Evolutionary conservation across 37 sponge, comb jelly and placozoan genomes (phyloP).

Genomic region (Oscarella lobularis): DNA sequence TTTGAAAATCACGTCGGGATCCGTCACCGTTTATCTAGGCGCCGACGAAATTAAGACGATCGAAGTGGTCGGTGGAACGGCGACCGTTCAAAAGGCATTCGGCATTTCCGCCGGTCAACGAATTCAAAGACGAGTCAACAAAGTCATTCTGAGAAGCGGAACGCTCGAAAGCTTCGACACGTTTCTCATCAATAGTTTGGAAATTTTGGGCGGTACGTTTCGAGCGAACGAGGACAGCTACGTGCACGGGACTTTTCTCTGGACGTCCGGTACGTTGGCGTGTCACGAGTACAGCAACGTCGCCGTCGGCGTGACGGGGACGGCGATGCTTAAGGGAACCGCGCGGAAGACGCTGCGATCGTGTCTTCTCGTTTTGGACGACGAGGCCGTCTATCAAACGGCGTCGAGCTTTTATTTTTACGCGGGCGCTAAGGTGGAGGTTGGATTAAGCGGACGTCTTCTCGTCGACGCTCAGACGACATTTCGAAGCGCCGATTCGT

Average conservation of each 20-base stretch:
- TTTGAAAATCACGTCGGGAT: neutral
- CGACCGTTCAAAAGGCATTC: neutral
- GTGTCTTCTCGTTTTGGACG: neutral
- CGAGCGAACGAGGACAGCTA: neutral
- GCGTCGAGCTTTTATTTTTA: neutral
- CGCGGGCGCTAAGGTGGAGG: neutral
- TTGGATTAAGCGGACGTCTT: neutral
- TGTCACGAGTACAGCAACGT: neutral
- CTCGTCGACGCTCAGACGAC: neutral
- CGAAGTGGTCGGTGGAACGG: neutral
- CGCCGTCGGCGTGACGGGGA: neutral
- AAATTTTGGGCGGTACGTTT: neutral
- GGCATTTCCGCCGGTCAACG: neutral
- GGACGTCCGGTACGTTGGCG: neutral
- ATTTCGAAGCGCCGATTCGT: neutral
- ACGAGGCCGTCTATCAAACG: neutral
- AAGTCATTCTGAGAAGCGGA: neutral
- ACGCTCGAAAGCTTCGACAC: neutral
- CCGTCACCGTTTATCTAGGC: neutral
- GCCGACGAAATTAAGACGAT: neutral
- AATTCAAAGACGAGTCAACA: neutral
- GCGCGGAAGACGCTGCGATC: neutral
- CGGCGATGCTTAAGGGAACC: neutral
- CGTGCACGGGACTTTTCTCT: neutral
- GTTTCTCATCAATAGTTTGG: neutral